phyloP scores from a whole-genome alignment of 2,888 invertebrate species.

The Leptopterna dolabrata region DNA sequence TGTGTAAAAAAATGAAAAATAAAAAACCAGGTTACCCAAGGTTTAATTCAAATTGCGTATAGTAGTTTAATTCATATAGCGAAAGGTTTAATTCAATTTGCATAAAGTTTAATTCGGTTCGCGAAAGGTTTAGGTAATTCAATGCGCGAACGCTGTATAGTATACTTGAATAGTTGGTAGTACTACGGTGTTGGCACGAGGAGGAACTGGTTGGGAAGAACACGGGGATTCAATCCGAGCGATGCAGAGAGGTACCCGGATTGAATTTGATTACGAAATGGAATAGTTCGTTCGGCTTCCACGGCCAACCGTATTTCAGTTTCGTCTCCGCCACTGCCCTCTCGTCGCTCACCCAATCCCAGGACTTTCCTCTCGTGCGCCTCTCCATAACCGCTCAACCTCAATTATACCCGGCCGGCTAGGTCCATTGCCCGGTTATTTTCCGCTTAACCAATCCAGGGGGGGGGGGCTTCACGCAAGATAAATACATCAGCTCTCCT shows the following conservation, averaged over 20 bases:
- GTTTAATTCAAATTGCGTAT: too few species aligned
- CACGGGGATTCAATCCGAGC: neutral
- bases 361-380: neutral
- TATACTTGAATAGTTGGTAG: too few species aligned
- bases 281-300: constrained; percentile 14
- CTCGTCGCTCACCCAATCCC: neutral
- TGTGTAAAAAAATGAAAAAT: too few species aligned
- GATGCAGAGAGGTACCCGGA: neutral
- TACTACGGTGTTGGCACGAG: too few species aligned
- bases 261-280: constrained; percentile 8
- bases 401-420: constrained; percentile 10
- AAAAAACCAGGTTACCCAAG: too few species aligned
- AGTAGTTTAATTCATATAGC: too few species aligned
- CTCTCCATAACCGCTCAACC: constrained; percentile 12
- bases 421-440: constrained; percentile 25
- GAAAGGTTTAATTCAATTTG: too few species aligned
- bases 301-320: neutral
- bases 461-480: constrained; percentile 11
- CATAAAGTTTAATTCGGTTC: too few species aligned
- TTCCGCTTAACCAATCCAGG: constrained; percentile 21
- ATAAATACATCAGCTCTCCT: constrained; percentile 15
- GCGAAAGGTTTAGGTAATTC: too few species aligned
- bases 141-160: too few species aligned
- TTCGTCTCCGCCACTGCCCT: neutral
- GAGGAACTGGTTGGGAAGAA: constrained; percentile 11